Evolutionary conservation across 2,797 vertebrate species (phyloP).

Genomic region (Semotilus atromaculatus): DNA sequence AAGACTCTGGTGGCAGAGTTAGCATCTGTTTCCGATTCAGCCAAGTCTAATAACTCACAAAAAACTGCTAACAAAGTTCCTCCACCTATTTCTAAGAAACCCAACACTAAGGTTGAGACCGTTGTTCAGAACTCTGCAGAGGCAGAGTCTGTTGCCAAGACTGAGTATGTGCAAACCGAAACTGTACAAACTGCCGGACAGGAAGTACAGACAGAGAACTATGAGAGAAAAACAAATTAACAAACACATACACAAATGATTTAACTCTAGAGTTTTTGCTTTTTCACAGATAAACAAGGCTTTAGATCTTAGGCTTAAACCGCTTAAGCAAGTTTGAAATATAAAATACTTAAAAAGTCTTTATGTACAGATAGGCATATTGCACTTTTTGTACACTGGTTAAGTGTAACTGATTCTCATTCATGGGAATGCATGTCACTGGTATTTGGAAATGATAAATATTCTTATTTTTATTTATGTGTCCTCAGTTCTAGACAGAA

Average conservation of each 20-base stretch:
- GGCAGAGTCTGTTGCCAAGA: conserved; percentile 49
- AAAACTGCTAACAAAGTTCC: conserved; percentile 83
- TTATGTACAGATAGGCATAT: conserved; percentile 48
- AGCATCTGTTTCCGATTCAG: conserved; percentile 75
- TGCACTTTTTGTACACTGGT: conserved; percentile 51
- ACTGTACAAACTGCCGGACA: conserved; percentile 71
- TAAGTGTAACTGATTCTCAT: conserved; percentile 36
- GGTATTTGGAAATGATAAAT: conserved; percentile 35
- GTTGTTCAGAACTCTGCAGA: no score
- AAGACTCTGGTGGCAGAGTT: conserved; percentile 80
- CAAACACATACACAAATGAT: background rate
- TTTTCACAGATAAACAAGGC: background rate
- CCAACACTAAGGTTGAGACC: conserved; percentile 61
- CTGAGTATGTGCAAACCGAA: conserved; percentile 65
- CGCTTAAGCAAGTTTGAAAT: conserved; percentile 16
- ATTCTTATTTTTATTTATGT: conserved; percentile 44
- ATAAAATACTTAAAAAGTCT: conserved; percentile 36
- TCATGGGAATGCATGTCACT: conserved; percentile 15
- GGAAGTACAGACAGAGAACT: conserved; percentile 69
- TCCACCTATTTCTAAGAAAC: conserved; percentile 93
- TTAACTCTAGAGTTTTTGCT: conserved; percentile 13
- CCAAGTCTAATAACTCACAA: conserved; percentile 62
- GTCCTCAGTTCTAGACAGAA: conserved; percentile 11
- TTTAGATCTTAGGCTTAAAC: background rate
- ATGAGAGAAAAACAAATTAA: conserved; percentile 32